Evolutionary conservation across 2,797 vertebrate genomes (phyloP), one percentile per base, ranked within the genome.

Genomic region (Mycteria americana): DNA sequence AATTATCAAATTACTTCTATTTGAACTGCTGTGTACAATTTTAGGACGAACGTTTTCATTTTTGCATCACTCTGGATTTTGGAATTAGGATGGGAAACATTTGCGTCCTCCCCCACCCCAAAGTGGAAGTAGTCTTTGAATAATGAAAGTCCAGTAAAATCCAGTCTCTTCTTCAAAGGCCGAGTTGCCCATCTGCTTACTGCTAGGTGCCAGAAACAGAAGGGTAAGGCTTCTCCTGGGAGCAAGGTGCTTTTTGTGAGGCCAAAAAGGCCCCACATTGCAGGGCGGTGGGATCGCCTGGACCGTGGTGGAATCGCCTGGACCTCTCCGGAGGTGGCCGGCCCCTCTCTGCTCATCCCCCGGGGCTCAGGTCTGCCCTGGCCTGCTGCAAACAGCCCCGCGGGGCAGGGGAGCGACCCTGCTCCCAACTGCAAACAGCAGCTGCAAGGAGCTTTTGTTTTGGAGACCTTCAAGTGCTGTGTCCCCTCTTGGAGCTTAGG

Each of bases 1-100:
- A 95, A 84, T 80, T 10, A 89, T 70, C 75, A 78, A 31, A 88
- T 88, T 89, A 54, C 60, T 85, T 89, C 79, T 75, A 9, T 77
- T 83, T 63, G 51, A 85, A 45, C 18, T 45, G 53, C 68, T 48
- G 4, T 11, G 62, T 28, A 11, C 39, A 37, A 19, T 88, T 95
- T 63, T 65, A 70, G 62, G 85, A 72, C 73, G 21, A 41, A 25
- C 28, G 13, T 53, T 85, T 85, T 90, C 28, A 64, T 77, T 80
- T 53, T 59, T 2, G 4, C 59, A 13, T 53, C 53, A 13, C 45
- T 77, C 23, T 85, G 88, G 31, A 21, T 56, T 84, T 85, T 56
- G 74, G 86, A 65, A 54, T 41, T 17, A 9, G 72, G 33, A 62
- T 37, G 64, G 41, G 54, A 72, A 48, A 53, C 23, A 4, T 56